phyloP scores from a whole-genome alignment of 92 coral and sea anemone genomes.

The Zoanthus sociatus region DNA sequence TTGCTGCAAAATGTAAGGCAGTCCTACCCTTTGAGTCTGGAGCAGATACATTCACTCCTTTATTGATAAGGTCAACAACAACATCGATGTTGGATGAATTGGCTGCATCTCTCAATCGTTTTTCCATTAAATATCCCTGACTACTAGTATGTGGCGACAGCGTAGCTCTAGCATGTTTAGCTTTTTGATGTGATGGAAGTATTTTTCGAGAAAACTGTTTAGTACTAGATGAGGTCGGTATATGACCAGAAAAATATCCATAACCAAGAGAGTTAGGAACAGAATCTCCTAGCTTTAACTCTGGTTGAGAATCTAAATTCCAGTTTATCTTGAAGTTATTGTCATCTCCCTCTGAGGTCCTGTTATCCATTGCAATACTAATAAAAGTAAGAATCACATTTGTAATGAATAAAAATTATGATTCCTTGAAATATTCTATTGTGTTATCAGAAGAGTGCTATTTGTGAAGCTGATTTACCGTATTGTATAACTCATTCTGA shows the following conservation, averaged over 20 bases:
- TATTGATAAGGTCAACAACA: slow-evolving; percentile 77
- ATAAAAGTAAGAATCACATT: neutral
- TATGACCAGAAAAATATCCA: slow-evolving; percentile 63
- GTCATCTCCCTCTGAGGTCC: slow-evolving; percentile 9
- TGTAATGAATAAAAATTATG: neutral
- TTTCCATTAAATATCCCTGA: slow-evolving; percentile 71
- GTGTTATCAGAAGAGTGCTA: too few relatives aligned
- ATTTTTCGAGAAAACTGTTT: slow-evolving; percentile 70
- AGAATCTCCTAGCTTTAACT: slow-evolving; percentile 48
- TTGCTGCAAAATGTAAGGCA: slow-evolving; percentile 94
- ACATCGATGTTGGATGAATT: slow-evolving; percentile 67
- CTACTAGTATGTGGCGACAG: slow-evolving; percentile 64
- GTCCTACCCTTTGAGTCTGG: slow-evolving; percentile 96
- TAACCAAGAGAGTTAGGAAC: slow-evolving; percentile 68
- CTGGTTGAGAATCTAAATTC: slow-evolving; percentile 67
- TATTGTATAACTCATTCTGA: too few relatives aligned
- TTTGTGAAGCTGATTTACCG: too few relatives aligned
- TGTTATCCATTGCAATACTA: neutral
- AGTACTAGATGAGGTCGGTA: slow-evolving; percentile 54
- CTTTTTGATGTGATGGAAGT: slow-evolving; percentile 79
- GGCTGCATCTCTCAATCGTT: slow-evolving; percentile 87
- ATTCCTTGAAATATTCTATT: too few relatives aligned
- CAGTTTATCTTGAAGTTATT: slow-evolving; percentile 45
- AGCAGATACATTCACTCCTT: slow-evolving; percentile 82
- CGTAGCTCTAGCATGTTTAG: slow-evolving; percentile 67